These are phyloP conservation scores for Gallinago jamesoni DNA, from an alignment of 2,113 vertebrate species.

Conservation along the genomic window DNA sequence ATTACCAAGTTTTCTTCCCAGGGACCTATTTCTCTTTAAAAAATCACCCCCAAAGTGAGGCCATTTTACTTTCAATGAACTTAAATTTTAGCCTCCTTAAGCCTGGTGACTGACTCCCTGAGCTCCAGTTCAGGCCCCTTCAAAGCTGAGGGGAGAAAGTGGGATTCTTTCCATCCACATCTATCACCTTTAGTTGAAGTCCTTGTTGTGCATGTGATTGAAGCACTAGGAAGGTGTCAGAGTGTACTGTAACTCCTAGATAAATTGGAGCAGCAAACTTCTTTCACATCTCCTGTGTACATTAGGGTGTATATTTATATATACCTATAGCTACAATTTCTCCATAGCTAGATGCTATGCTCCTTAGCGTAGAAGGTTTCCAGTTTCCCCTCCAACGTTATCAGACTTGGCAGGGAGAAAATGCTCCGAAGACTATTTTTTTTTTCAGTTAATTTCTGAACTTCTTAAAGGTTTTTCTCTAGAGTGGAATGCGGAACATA, in stretches of 20 bases:
- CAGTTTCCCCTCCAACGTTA: background rate
- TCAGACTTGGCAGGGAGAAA: background rate
- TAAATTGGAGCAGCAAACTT: background rate
- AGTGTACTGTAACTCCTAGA: background rate
- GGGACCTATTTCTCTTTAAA: background rate
- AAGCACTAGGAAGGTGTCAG: background rate
- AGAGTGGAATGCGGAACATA: background rate
- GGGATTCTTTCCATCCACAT: fast-evolving
- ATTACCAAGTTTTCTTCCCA: background rate
- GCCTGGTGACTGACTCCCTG: background rate
- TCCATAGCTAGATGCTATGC: background rate
- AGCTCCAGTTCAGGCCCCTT: fast-evolving
- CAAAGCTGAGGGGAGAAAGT: background rate
- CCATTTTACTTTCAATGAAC: background rate
- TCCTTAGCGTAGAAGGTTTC: background rate
- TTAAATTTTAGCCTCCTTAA: background rate
- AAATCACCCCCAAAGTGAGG: background rate
- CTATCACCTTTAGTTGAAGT: background rate
- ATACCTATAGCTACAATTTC: background rate
- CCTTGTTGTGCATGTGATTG: background rate
- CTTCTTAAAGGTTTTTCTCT: background rate
- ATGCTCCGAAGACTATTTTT: background rate
- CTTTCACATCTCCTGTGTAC: background rate
- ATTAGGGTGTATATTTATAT: background rate
- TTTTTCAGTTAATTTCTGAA: background rate